Base-by-base conservation (phyloP, 2,888 invertebrate species). In the Coremacera marginata region DNA sequence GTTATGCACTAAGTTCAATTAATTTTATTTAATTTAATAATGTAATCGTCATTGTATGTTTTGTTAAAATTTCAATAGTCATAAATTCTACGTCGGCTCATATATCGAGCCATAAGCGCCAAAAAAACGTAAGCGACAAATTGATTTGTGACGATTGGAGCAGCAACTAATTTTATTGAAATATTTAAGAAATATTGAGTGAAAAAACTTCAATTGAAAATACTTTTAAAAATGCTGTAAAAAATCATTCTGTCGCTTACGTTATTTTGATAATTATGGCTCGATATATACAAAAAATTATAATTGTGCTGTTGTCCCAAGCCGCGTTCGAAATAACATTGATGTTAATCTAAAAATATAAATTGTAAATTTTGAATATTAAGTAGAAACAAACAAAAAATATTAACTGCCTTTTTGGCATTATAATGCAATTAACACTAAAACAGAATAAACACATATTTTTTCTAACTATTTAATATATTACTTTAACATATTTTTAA, bases 391-490 rank as follows among this genome's bases (percentile, higher is more conserved):
- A 65, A 65, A 65, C 1, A 34, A 37, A 65, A 27, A 37, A 31
- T 7, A n/a, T n/a, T n/a, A 52, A 19, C 34, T 34, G 49, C 68
- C 67, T 49, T 49, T n/a, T 68, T 68, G 68, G 51, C 68, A 52
- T 31, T 68, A 51, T 11, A 68, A 68, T 68, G 68, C 49, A 68
- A 68, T 27, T 67, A 67, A 37, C 25, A 68, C 25, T 14, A 19
- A 55, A 19, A 19, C 1, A 55, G 19, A 55, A 55, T 55, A 55
- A 55, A 55, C 27, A 31, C 27, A 34, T 16, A 25, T 63, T 27
- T 62, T 60, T 63, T n/a, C 27, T 31, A 31, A 63, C n/a, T 63
- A 11, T 27, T 25, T 62, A 27, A 37, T 7, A 44, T 63, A 63
- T 34, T 31, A 31, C 16, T 63, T 63, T 31, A 44, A 2, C 44